Percentiles rank a stretch among this genome's conserved stretches.
These are phyloP conservation scores for Elachura formosa DNA, from an alignment of 2,113 vertebrate species.

Conservation along the genomic window DNA sequence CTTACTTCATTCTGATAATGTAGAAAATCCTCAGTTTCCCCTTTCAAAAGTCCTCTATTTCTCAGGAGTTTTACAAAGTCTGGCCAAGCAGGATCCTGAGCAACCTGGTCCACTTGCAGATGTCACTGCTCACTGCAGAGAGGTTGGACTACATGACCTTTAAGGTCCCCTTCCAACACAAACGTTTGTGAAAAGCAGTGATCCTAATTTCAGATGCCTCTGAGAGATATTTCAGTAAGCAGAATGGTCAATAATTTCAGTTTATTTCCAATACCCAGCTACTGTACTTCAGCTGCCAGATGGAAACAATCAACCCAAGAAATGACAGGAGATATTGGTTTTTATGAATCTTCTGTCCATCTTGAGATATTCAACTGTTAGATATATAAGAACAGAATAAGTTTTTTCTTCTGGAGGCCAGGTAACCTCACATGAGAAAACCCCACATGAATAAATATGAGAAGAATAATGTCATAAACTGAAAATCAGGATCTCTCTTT, in stretches of 20 bases:
- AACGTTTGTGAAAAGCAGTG: not conserved
- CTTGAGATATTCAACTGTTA: not conserved
- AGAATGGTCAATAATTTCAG: not conserved
- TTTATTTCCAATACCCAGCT: not conserved
- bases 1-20: not conserved
- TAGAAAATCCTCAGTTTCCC: not conserved
- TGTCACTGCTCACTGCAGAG: rapidly evolving
- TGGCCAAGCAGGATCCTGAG: rapidly evolving
- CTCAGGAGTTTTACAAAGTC: not conserved
- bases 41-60: not conserved
- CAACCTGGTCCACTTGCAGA: not conserved
- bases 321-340: not conserved
- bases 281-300: not conserved
- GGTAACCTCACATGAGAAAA: not conserved
- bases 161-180: not conserved
- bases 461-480: not conserved
- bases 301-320: not conserved
- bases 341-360: not conserved
- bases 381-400: not conserved
- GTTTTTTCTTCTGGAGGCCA: not conserved
- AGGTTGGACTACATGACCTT: not conserved
- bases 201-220: not conserved
- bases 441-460: not conserved
- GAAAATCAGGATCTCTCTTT: not conserved
- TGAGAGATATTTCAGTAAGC: not conserved